Percentiles rank a stretch among this genome's conserved stretches.
Evolutionary conservation across 53 echinoderm and acorn worm species (phyloP).

Genomic region (Hippasteria phrygiana): DNA sequence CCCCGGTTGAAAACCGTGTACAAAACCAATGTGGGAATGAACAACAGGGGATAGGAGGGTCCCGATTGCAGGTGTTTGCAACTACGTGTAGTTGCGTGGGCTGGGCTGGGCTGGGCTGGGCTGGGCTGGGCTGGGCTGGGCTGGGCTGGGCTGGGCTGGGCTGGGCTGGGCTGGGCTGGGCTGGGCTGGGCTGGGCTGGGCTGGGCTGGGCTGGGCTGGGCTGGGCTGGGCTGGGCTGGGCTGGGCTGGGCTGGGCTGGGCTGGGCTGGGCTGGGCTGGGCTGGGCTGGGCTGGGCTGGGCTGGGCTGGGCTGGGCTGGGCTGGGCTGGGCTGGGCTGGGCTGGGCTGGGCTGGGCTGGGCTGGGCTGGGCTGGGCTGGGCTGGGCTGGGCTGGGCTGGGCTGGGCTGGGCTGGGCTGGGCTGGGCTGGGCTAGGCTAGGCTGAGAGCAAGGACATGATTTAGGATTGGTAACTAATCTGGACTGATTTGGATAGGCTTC

Average conservation of each 20-base stretch:
- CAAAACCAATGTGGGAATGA: too few species aligned
- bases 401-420: not conserved
- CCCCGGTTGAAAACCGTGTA: too few species aligned
- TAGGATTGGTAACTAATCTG: constrained; percentile 72
- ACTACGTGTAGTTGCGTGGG: too few species aligned
- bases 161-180: not conserved
- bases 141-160: not conserved
- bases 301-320: not conserved
- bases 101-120: too few species aligned
- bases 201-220: not conserved
- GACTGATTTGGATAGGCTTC: not conserved
- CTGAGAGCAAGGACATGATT: not conserved
- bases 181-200: not conserved
- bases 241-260: not conserved
- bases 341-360: not conserved
- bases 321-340: not conserved
- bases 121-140: not conserved
- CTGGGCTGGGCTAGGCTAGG: not conserved
- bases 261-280: not conserved
- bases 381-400: not conserved
- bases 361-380: not conserved
- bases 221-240: not conserved
- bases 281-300: not conserved
- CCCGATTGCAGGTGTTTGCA: too few species aligned
- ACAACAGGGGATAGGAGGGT: too few species aligned